phyloP scores from a whole-genome alignment of 92 coral and sea anemone species.

The Palythoa heliodiscus region DNA sequence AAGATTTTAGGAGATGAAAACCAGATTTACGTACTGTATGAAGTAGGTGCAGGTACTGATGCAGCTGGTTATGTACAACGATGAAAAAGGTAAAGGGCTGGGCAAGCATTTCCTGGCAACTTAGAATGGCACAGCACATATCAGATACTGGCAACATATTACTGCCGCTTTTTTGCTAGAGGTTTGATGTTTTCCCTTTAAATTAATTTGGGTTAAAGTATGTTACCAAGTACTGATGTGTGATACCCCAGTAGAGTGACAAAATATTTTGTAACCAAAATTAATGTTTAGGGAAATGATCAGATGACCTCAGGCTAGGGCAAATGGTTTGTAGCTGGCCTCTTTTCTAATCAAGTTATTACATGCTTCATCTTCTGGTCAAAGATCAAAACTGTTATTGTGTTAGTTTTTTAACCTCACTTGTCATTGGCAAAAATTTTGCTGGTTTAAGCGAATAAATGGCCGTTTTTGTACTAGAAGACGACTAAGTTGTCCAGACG shows the following conservation, averaged over 20 bases:
- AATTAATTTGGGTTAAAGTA: neutral
- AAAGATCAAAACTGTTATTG: neutral
- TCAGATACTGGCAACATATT: neutral
- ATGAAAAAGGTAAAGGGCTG: too few relatives aligned
- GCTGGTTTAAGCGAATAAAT: neutral
- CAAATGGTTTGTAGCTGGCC: conserved; percentile 8
- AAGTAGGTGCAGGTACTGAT: neutral
- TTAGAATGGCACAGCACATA: conserved; percentile 29
- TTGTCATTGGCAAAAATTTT: neutral
- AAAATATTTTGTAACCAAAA: neutral
- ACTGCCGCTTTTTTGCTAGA: neutral
- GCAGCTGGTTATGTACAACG: neutral
- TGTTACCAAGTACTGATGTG: conserved; percentile 1
- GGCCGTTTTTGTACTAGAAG: too few relatives aligned
- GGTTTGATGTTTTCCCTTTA: too few relatives aligned
- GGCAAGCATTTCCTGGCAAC: neutral
- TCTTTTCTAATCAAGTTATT: neutral
- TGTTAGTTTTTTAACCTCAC: neutral
- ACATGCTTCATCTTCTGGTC: too few relatives aligned
- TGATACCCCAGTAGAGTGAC: conserved; percentile 37
- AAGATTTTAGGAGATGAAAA: too few relatives aligned
- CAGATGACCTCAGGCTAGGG: conserved; percentile 23
- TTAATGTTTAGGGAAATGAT: neutral
- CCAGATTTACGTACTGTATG: too few relatives aligned
- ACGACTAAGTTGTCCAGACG: too few relatives aligned